A percentile compares a stretch with the other conserved stretches of the same genome.
Evolutionary conservation across 2,888 invertebrate genomes (phyloP).

Genomic region (Dynastes tityus): DNA sequence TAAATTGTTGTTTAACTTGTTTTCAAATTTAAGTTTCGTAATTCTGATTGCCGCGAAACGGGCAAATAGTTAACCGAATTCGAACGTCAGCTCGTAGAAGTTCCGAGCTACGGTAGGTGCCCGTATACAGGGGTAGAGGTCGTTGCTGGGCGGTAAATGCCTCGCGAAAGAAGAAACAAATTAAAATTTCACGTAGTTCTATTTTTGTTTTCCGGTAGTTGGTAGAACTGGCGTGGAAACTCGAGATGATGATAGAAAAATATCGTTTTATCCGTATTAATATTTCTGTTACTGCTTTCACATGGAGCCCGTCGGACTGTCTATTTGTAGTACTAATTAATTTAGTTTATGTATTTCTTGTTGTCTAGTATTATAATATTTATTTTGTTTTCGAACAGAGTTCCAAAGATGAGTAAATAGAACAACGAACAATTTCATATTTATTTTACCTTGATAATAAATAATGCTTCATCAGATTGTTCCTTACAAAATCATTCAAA

Average conservation of each 20-base stretch:
- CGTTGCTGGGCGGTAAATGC: neutral
- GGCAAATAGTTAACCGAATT: conserved; percentile 15
- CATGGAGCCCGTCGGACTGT: too few species aligned
- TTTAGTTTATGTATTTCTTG: too few species aligned
- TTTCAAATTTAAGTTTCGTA: conserved; percentile 42
- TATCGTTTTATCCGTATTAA: too few species aligned
- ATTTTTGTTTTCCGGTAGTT: neutral
- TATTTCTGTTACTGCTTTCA: too few species aligned
- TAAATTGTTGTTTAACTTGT: conserved; percentile 37
- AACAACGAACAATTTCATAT: too few species aligned
- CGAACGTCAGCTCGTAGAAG: neutral
- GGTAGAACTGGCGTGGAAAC: neutral
- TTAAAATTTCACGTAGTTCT: neutral
- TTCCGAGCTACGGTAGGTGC: neutral
- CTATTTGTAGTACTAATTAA: too few species aligned
- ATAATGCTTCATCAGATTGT: too few species aligned
- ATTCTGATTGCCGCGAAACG: conserved; percentile 15
- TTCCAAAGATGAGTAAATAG: too few species aligned
- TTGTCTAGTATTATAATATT: too few species aligned
- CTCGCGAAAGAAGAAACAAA: neutral
- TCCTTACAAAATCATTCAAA: too few species aligned
- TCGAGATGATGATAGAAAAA: neutral
- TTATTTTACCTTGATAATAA: too few species aligned
- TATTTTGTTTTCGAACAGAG: too few species aligned
- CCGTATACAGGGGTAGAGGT: neutral